Evolutionary conservation across 2,888 invertebrate species (phyloP), one percentile per base, ranked within the genome.

Genomic region (Drosophila lutescens): DNA sequence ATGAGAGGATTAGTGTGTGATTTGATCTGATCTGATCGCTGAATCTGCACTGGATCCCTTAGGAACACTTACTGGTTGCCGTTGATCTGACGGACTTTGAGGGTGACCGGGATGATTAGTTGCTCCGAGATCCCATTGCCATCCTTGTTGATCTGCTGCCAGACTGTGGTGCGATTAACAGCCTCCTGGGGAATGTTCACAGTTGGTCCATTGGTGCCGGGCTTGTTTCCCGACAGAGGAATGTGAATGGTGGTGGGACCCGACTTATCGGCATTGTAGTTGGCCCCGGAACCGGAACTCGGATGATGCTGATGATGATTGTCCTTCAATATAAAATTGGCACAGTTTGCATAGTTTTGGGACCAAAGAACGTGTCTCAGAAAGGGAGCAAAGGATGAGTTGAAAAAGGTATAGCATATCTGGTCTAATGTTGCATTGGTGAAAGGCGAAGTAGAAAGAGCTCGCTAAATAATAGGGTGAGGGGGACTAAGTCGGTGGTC

Each of bases 141-240:
- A 74, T 93, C 93, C 86, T 95, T 95, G 91, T 97, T 97, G 13
- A 97, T 96, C 92, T 97, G 97, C 89, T 97, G 97, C 98, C 98
- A 99, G 89, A 98, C 96, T 36, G 97, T 96, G 32, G 97, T 96
- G 91, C 97, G 97, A 90, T 98, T 96, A 62, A 98, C 96, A 20
- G 59, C 41, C 92, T 98, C 98, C 91, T 98, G 98, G 7, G 97
- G 96, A 90, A 98, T 40, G 66, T 56, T 60, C 56, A 77, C 61
- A 97, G 97, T 95, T 91, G 97, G 97, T 56, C 97, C 97, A 91
- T 97, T 97, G 58, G 13, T 49, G n/a, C 20, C 26, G 23, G 60
- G 43, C 13, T 58, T 73, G 55, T 58, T 74, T 43, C 85, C 85
- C 57, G 96, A 95, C 81, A 98, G 93, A 91, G 98, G 97, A 62